Base-by-base conservation (phyloP, 2,113 vertebrate genomes). In the Odocoileus hemionus region DNA sequence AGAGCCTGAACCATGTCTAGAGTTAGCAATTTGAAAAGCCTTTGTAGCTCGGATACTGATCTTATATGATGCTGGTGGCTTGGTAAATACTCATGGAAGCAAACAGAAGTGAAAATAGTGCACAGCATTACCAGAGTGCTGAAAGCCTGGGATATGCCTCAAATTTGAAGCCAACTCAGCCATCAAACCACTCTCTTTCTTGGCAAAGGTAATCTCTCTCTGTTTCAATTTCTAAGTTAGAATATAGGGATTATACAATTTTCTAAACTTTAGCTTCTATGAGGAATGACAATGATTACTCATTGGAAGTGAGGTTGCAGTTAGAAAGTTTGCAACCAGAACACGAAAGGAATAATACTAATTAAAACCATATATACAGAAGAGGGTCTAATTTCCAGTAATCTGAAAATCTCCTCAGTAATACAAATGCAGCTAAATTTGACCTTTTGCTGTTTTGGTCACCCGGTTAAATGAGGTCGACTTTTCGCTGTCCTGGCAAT, bases 1-100 rank as follows among this genome's bases (percentile, higher is more conserved):
- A 98, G 83, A 86, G 86, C 60, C 97, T 97, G 94, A 98, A 95
- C 97, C 98, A 87, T 96, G 93, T 96, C 96, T 97, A 74, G 97
- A 90, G 89, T 91, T 97, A 96, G 96, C 95, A 96, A 97, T 97
- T 97, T 95, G 91, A 97, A 98, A 94, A 97, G 93, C 57, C 91
- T 97, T 96, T 97, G 95, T 95, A 95, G 89, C 95, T 94, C 84
- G 79, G 91, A 93, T 97, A 93, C 94, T 93, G 97, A 97, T 98
- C 82, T 97, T 94, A 83, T 74, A 28, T 89, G 90, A 94, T 97
- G 79, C 82, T 57, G 17, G 54, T 96, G 83, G 91, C 91, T 92
- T 91, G 95, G 96, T 96, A 85, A 97, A 95, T 87, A 82, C 67
- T 83, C 95, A 93, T 30, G 3, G 93, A 97, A 97, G 79, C 89